phyloP scores from a whole-genome alignment of 2,888 invertebrate species.

The Fragum sueziense region DNA sequence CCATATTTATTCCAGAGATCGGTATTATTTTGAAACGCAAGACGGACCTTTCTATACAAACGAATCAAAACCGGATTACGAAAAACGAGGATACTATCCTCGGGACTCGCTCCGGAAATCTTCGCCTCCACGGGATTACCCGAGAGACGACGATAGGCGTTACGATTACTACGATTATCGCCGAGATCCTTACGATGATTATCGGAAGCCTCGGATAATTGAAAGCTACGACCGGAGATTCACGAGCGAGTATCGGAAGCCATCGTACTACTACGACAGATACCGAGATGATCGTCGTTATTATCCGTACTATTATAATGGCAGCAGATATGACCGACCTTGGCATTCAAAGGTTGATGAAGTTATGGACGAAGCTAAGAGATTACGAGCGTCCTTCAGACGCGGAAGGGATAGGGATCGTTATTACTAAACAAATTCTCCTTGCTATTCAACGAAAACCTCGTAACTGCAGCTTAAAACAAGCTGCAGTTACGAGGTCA shows the following conservation, averaged over 20 bases:
- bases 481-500: no score
- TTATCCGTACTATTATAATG: neutral
- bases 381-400: neutral
- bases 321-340: neutral
- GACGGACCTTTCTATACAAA: neutral
- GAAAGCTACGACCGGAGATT: constrained; percentile 3
- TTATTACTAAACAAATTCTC: no score
- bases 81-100: neutral
- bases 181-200: neutral
- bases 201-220: neutral
- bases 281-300: constrained; percentile 13
- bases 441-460: no score
- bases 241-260: constrained; percentile 10
- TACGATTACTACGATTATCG: neutral
- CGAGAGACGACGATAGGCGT: neutral
- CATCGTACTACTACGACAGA: neutral
- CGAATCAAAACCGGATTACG: constrained; percentile 6
- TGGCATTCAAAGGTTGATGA: constrained; percentile 15
- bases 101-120: neutral
- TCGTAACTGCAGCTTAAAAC: no score
- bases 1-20: constrained; percentile 41
- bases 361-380: neutral
- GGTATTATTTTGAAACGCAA: constrained; percentile 23
- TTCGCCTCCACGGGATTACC: constrained; percentile 11
- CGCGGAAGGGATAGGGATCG: neutral